Evolutionary conservation across 2,888 invertebrate genomes (phyloP).

Genomic region (Drosophila anceps): DNA sequence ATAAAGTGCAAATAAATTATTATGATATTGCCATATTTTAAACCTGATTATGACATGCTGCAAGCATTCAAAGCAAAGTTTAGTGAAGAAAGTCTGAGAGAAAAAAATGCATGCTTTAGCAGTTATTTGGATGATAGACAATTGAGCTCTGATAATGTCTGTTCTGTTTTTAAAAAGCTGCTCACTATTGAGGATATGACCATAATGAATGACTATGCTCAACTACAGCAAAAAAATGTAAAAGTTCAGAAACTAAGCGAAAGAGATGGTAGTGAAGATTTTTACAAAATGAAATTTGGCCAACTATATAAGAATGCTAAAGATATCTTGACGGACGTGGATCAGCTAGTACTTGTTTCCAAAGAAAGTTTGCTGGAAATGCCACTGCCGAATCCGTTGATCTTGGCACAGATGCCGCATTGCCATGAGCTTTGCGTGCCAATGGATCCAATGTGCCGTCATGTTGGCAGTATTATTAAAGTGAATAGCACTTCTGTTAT

Average conservation of each 20-base stretch:
- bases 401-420: conserved; percentile 12
- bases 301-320: background rate
- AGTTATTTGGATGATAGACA: background rate
- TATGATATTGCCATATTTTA: background rate
- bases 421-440: background rate
- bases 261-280: fast-evolving
- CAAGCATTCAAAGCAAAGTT: conserved; percentile 1
- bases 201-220: background rate
- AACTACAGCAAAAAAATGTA: background rate
- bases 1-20: background rate
- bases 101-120: background rate
- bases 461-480: background rate
- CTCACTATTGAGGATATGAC: conserved; percentile 17
- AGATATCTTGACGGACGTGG: background rate
- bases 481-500: background rate
- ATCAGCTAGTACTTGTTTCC: conserved; percentile 7
- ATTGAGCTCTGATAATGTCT: conserved; percentile 6
- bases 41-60: conserved; percentile 5
- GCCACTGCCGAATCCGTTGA: background rate
- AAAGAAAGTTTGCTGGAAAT: background rate
- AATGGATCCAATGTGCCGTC: background rate
- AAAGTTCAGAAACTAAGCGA: background rate
- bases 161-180: conserved; percentile 6
- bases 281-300: background rate
- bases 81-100: conserved; percentile 8